Evolutionary conservation across 2,113 vertebrate genomes (phyloP).

Genomic region (Bagarius yarrelli): DNA sequence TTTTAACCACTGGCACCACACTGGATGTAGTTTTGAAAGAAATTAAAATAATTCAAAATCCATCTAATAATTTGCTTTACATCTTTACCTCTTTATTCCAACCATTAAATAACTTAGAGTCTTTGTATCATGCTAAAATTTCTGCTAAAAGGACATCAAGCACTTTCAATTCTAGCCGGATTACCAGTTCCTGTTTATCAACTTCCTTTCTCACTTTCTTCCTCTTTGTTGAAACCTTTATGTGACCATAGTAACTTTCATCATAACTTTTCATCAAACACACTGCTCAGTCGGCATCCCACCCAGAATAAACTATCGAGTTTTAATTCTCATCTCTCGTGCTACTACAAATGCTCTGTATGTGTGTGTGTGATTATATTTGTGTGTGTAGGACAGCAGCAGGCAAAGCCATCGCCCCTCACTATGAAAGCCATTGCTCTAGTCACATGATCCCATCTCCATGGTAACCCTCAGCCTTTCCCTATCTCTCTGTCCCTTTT

Average conservation of each 20-base stretch:
- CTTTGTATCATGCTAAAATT: not conserved
- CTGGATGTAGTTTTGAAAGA: too few relatives aligned
- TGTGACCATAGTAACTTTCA: not conserved
- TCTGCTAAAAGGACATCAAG: not conserved
- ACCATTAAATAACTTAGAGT: slow-evolving; percentile 13
- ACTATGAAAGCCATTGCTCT: slow-evolving; percentile 46
- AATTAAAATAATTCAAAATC: not conserved
- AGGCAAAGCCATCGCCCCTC: slow-evolving; percentile 47
- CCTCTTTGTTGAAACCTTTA: not conserved
- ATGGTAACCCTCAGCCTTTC: slow-evolving; percentile 53
- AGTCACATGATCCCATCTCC: slow-evolving; percentile 50
- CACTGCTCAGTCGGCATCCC: not conserved
- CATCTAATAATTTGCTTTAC: not conserved
- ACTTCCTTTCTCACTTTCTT: slow-evolving; percentile 28
- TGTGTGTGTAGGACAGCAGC: slow-evolving; percentile 38
- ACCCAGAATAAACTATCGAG: not conserved
- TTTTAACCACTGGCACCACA: not conserved
- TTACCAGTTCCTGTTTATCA: slow-evolving; percentile 8
- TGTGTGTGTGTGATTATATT: not conserved
- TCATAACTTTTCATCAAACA: too few relatives aligned
- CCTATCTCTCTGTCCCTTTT: slow-evolving; percentile 20
- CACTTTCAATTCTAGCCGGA: not conserved
- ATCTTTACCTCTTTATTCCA: not conserved
- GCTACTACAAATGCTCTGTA: slow-evolving; percentile 4
- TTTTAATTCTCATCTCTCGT: not conserved